Evolutionary conservation across 1,140 invertebrate genomes (phyloP).

Genomic region (Euura lappo): DNA sequence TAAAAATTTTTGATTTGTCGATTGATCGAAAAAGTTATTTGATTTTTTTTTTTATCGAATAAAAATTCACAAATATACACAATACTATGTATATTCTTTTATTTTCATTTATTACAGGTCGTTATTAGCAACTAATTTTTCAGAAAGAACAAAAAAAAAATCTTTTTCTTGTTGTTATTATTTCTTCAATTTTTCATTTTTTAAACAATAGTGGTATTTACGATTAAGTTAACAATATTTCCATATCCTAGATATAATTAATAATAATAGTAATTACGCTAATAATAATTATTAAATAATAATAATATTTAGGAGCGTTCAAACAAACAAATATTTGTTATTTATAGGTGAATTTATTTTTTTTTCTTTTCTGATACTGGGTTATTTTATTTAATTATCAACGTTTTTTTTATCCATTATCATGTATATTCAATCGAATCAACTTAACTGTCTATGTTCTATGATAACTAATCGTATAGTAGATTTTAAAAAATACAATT

Average conservation of each 20-base stretch:
- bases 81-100: not conserved
- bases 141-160: no score
- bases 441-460: not conserved
- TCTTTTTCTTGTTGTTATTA: no score
- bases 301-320: not conserved
- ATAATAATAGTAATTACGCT: not conserved
- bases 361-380: not conserved
- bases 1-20: no score
- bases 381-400: not conserved
- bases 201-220: conserved; percentile 28
- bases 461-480: not conserved
- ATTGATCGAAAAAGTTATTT: no score
- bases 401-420: no score
- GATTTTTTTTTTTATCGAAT: no score
- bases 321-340: not conserved
- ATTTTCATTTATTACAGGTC: not conserved
- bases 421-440: no score
- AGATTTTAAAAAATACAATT: not conserved
- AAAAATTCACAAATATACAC: no score
- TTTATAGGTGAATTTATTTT: no score
- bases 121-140: no score
- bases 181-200: not conserved
- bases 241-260: not conserved
- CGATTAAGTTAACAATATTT: conserved; percentile 23
- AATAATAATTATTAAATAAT: not conserved